Evolutionary conservation across 2,797 vertebrate species (phyloP), one percentile per base, ranked within the genome.

Genomic region (Microchirus variegatus): DNA sequence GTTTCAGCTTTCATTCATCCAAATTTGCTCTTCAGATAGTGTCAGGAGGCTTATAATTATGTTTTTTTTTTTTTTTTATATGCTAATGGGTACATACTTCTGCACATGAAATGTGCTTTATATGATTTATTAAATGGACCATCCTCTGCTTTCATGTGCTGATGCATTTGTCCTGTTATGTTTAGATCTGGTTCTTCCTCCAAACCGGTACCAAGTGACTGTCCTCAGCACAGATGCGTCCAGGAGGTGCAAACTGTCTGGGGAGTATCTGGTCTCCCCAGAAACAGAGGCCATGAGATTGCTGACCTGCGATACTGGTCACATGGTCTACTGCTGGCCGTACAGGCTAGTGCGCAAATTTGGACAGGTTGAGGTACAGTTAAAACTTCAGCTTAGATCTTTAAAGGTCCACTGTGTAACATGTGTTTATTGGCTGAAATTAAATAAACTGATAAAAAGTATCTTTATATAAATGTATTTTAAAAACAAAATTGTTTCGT

Each of bases 341-440:
- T 98, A 97, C 67, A 65, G 46, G 9, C 88, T 93, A 53, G 80
- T 98, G 37, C 93, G 96, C 40, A 95, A 94, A 80, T 96, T 95
- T 31, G 95, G 96, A 72, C 92, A 91, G 10, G 88, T 95, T 66
- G 93, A 96, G 94, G 96, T 97, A 85, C 81, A 54, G 8, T 47
- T 40, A 40, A 51, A 18, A 19, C 18, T 6, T 11, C 10, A 44
- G n/a, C n/a, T 42, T 12, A 22, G 22, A 22, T 22, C 22, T 22
- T 22, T 22, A 22, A 22, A 22, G 22, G 22, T 22, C 22, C 22
- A 22, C 22, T 22, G 1, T 22, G 22, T 22, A 22, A 2, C 22
- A 22, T 22, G 26, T 3, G 26, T 26, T 26, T 5, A 26, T 26
- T 26, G 26, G 26, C 5, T 26, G 5, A 26, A 26, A 26, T 26